phyloP scores from a whole-genome alignment of 2,113 vertebrate genomes.

The Lepidothrix coronata region DNA sequence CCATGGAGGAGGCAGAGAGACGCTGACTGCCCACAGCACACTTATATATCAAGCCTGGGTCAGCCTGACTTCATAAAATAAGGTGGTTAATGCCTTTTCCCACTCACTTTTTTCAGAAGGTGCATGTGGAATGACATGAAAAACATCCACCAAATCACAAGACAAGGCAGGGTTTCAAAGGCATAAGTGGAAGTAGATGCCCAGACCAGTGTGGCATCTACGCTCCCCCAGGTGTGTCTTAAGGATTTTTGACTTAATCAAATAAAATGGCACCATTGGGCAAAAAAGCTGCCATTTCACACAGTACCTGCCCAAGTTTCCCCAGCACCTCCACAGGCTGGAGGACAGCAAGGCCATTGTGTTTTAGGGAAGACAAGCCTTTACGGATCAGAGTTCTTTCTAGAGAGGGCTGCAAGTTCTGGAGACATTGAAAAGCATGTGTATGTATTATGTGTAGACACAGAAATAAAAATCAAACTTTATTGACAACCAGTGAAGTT shows the following conservation, averaged over 20 bases:
- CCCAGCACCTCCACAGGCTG: neutral
- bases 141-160: neutral
- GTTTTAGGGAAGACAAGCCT: neutral
- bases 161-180: neutral
- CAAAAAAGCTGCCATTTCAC: neutral
- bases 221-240: neutral
- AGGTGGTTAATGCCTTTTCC: neutral
- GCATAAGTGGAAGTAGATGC: neutral
- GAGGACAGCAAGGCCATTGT: neutral
- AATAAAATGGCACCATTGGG: neutral
- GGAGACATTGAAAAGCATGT: neutral
- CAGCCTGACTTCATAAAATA: neutral
- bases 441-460: neutral
- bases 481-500: neutral
- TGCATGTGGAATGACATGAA: rapidly evolving
- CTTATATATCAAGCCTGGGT: rapidly evolving
- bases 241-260: neutral
- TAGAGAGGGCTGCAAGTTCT: neutral
- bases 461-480: neutral
- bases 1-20: neutral
- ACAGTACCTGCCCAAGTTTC: neutral
- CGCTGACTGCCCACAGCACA: neutral
- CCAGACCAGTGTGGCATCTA: no score
- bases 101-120: neutral
- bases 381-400: neutral